Conservation (phyloP, 2,113 vertebrate species). For the Misgurnus anguillicaudatus region DNA sequence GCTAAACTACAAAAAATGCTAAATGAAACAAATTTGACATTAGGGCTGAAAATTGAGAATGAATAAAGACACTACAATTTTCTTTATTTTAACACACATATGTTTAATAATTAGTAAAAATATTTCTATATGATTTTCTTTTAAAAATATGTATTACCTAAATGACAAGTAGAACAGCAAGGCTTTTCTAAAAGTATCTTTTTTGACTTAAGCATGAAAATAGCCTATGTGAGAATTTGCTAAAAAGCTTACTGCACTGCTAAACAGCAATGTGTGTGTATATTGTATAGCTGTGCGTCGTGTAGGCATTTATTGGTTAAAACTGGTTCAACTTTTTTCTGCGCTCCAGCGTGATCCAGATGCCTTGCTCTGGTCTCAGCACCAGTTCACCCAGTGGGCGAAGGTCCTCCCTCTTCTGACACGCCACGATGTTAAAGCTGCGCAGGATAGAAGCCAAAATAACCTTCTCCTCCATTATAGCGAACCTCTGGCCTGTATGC, state of each 20-base stretch:
- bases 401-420: conserved; percentile 83
- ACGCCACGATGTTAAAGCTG: conserved; percentile 80
- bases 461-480: conserved; percentile 90
- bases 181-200: no score
- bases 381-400: conserved; percentile 81
- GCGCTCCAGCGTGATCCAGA: conserved; percentile 85
- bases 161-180: background rate
- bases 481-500: conserved; percentile 88
- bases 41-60: background rate
- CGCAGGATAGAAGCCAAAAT: conserved; percentile 82
- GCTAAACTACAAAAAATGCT: background rate
- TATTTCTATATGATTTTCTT: no score
- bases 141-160: no score
- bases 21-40: background rate
- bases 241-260: background rate
- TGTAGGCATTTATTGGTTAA: background rate
- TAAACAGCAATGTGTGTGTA: background rate
- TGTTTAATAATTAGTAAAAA: background rate
- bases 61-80: background rate
- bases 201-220: background rate
- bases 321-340: conserved; percentile 49
- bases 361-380: conserved; percentile 85
- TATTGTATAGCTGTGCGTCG: background rate
- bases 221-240: background rate
- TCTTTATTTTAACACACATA: background rate